Evolutionary conservation across 1,140 invertebrate genomes (phyloP).

Genomic region (Cyclina sinensis): DNA sequence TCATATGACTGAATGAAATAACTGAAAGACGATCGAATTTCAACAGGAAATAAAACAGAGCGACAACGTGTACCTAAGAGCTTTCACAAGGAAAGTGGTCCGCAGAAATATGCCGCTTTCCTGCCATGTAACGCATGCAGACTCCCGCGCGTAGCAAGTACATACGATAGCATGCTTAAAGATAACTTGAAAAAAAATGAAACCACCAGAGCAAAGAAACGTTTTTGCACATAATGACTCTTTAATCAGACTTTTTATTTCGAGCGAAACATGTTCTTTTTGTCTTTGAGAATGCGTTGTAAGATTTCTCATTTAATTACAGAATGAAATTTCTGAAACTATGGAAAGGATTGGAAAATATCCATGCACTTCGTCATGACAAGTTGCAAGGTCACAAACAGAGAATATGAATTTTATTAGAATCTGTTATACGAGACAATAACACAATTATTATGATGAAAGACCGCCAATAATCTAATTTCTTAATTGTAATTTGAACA

Average conservation of each 20-base stretch:
- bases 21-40: constrained; percentile 38
- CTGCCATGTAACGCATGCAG: background rate
- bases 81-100: too few species aligned
- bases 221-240: too few species aligned
- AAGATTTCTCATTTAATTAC: too few species aligned
- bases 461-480: constrained; percentile 1
- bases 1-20: constrained; percentile 20
- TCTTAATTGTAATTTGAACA: background rate
- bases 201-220: too few species aligned
- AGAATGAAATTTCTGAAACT: too few species aligned
- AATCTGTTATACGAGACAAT: background rate
- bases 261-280: too few species aligned
- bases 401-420: background rate
- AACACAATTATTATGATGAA: background rate
- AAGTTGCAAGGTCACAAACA: background rate
- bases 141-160: too few species aligned
- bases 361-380: background rate
- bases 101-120: background rate
- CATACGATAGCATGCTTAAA: too few species aligned
- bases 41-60: background rate
- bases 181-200: too few species aligned
- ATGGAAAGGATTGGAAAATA: too few species aligned
- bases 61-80: background rate
- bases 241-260: too few species aligned
- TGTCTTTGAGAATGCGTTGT: too few species aligned